Evolutionary conservation across 2,797 vertebrate species (phyloP), one percentile per base, ranked within the genome.

Genomic region (Protonibea diacanthus): DNA sequence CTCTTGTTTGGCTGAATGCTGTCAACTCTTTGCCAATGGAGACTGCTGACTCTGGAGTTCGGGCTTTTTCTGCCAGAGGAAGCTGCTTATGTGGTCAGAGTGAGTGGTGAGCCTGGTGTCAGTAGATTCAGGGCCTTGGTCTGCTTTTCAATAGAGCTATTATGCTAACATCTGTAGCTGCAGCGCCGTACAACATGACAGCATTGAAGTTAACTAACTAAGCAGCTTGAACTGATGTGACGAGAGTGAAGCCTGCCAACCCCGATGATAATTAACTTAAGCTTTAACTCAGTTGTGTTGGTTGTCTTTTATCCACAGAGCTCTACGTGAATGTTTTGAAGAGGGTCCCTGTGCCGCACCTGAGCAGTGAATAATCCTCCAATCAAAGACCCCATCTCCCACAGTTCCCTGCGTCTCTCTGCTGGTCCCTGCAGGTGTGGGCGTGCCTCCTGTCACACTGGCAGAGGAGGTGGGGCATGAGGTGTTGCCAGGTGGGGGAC

Each of bases 21-120:
- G 65, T 89, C 71, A 52, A n/a, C 71, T 71, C 53, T 83, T 74
- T 87, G 77, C 77, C 78, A 86, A 76, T 75, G 47, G 29, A 84
- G 84, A 88, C 65, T 88, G 93, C 91, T 94, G 93, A 92, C 91
- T 85, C 47, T 71, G 74, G 65, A 33, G 76, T 86, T 84, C 44
- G 38, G 21, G 74, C 42, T 65, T 82, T 88, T 82, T 86, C 72
- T 89, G 74, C 74, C 79, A 79, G 81, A 71, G 76, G 78, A 87
- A 89, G 86, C 65, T 92, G 88, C 74, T 86, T 86, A 69, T 90
- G 84, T 87, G 78, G 78, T 60, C 79, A 81, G 64, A 79, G 67
- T 51, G 74, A 84, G 75, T 38, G 62, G 63, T 17, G 59, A 60
- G 68, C 59, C 71, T 52, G 73, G 57, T 82, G 79, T 83, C 82